Base-by-base conservation (phyloP, 2,797 vertebrate species). In the Eulemur mongoz region DNA sequence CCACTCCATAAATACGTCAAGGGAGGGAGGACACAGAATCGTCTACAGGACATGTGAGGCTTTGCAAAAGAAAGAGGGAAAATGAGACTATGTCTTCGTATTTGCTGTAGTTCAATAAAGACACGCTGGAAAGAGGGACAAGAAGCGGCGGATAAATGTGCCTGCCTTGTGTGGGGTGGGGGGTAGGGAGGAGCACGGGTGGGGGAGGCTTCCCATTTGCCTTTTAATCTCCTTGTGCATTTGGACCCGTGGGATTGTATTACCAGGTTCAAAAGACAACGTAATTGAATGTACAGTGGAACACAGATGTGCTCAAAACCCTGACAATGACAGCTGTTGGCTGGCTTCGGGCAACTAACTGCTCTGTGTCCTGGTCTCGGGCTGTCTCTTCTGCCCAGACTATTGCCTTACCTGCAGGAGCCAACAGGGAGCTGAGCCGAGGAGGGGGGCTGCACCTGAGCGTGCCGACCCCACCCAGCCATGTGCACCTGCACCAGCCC, bases 201-300 rank as follows among this genome's bases (percentile, higher is more conserved):
- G 3, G 38, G 20, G 67, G 54, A 92, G 72, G 43, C 57, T 12
- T 40, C 82, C 9, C 14, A 32, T n/a, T 73, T 22, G 22, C 48
- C 76, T 73, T 81, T 73, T 54, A 89, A 48, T 63, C 35, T 93
- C 86, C 18, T 35, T 83, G 89, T 93, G 72, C 82, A 63, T 91
- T 89, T 54, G 63, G 88, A 95, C 52, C 65, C 12, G 69, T 1
- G 6, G 50, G 67, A 78, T 17, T 27, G 11, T 40, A 72, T 90
- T 69, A 73, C 52, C 10, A 48, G 50, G 73, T 63, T n/a, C 40
- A 48, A 25, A 35, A n/a, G 75, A 57, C 38, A 12, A 78, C 32
- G 59, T 75, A 89, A 95, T 48, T 30, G 84, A 70, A 40, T 27
- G 12, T 43, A 50, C 59, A 61, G 40, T 57, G 50, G 57, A 22